Percentiles rank a stretch among this genome's conserved stretches.
Conservation (phyloP, 2,797 vertebrate species). For the Coendou prehensilis region DNA sequence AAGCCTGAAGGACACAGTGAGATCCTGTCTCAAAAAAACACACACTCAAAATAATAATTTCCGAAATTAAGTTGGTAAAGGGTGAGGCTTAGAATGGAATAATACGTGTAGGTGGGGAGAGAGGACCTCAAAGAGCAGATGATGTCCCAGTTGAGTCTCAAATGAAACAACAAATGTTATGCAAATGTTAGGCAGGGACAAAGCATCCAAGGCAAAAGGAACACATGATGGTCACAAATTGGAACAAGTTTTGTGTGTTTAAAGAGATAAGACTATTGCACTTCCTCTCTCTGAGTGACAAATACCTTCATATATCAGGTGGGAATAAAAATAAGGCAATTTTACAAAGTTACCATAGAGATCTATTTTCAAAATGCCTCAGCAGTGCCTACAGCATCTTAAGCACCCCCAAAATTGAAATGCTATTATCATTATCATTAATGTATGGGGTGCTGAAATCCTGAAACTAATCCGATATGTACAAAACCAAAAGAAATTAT, state of each 20-base stretch:
- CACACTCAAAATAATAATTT: background rate
- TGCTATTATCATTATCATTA: constrained; percentile 18
- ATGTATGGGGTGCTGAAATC: constrained; percentile 36
- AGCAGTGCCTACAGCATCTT: background rate
- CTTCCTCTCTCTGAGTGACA: background rate
- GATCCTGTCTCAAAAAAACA: background rate
- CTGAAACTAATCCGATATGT: constrained; percentile 31
- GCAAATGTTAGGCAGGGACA: background rate
- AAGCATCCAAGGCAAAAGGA: background rate
- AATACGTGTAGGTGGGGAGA: background rate
- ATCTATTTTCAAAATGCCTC: constrained; percentile 22
- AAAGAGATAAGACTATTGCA: background rate
- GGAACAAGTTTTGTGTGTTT: background rate
- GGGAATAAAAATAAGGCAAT: background rate
- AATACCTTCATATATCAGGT: background rate
- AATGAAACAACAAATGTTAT: background rate
- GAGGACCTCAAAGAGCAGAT: background rate
- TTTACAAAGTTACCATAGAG: background rate
- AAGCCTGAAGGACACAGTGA: background rate
- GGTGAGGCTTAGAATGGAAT: background rate
- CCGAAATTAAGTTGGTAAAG: background rate
- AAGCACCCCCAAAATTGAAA: background rate
- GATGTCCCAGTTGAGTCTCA: background rate
- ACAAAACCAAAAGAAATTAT: constrained; percentile 41
- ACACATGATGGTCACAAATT: background rate